phyloP scores from a whole-genome alignment of 2,888 invertebrate species.

The Xestia sexstrigata region DNA sequence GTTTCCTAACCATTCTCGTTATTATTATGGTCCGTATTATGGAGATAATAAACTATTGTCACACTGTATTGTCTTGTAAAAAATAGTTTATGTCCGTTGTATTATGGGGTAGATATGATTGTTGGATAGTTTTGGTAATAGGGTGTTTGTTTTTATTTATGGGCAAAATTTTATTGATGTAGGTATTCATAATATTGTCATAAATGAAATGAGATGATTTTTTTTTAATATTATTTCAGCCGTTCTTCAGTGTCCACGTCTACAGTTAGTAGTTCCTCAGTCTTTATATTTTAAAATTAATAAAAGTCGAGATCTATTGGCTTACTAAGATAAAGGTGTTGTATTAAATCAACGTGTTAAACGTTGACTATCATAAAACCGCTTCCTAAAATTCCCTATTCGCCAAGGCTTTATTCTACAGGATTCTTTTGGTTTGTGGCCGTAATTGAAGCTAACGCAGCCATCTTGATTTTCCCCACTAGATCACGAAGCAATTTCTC shows the following conservation, averaged over 20 bases:
- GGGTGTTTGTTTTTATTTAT: background rate
- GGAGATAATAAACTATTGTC: constrained; percentile 39
- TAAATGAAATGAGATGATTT: background rate
- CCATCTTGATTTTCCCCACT: background rate
- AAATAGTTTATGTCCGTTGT: constrained; percentile 38
- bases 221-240: background rate
- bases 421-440: too few species aligned
- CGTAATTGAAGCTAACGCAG: background rate
- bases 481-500: background rate
- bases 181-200: background rate
- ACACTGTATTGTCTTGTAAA: constrained; percentile 41
- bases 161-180: background rate
- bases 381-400: too few species aligned
- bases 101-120: constrained; percentile 3
- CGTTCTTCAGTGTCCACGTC: background rate
- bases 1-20: constrained; percentile 55
- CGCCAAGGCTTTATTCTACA: too few species aligned
- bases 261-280: background rate
- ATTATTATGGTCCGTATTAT: constrained; percentile 49
- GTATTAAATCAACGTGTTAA: too few species aligned
- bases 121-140: constrained; percentile 23
- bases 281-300: background rate
- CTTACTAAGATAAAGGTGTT: too few species aligned
- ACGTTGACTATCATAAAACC: too few species aligned
- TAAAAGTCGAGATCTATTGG: background rate